Evolutionary conservation across 2,113 vertebrate genomes (phyloP).

Genomic region (Ciconia stormi): DNA sequence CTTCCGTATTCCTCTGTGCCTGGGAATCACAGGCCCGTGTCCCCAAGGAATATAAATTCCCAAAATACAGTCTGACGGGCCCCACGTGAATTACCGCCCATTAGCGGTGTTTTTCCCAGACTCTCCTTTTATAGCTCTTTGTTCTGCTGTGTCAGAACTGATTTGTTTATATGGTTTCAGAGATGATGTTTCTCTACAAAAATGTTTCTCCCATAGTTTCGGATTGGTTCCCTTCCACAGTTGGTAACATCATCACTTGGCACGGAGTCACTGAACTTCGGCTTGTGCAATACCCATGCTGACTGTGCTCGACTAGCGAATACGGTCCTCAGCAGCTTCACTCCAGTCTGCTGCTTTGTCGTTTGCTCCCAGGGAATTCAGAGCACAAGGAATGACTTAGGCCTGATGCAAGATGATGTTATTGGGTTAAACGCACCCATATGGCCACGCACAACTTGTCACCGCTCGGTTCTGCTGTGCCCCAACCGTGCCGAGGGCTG

Average conservation of each 20-base stretch:
- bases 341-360: rapidly evolving
- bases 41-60: not conserved
- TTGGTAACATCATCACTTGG: not conserved
- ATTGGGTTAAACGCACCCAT: rapidly evolving
- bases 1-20: not conserved
- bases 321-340: not conserved
- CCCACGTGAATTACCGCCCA: not conserved
- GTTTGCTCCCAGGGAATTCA: rapidly evolving
- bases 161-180: not conserved
- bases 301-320: rapidly evolving
- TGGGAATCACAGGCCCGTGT: not conserved
- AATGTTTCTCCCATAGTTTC: not conserved
- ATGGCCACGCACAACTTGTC: not conserved
- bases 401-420: not conserved
- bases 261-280: not conserved
- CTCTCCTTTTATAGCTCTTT: slow-evolving; percentile 51
- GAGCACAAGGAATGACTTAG: rapidly evolving
- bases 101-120: not conserved
- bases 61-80: not conserved
- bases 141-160: not conserved
- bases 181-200: slow-evolving; percentile 14
- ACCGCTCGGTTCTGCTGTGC: rapidly evolving
- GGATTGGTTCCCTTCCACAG: not conserved
- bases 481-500: not conserved
- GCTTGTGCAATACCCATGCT: not conserved